Base-by-base conservation (phyloP, 2,797 vertebrate species). In the Lemur catta region DNA sequence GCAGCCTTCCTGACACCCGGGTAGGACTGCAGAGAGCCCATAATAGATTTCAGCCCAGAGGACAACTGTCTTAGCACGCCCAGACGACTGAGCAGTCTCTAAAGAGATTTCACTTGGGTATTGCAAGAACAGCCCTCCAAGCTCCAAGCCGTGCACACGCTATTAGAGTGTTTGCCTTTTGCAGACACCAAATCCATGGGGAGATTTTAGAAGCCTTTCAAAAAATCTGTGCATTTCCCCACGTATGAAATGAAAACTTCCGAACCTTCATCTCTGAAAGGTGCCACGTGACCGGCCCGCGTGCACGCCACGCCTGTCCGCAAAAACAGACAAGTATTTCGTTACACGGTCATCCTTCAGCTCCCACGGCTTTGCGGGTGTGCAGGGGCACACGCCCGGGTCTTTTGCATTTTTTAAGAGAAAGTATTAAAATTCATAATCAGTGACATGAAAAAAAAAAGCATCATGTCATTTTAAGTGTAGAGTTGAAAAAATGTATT, bases 61-160 rank as follows among this genome's bases (percentile, higher is more conserved):
- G 30, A 33, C 6, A 18, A 14, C 20, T 15, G 20, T 38, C 13
- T 43, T 10, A 15, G 33, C 13, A 7, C 1, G 0, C 28, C 80
- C 69, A 57, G 38, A 7, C 14, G 0, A 2, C 33, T 5, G 20
- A 10, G 0, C 2, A 3, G 5, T 12, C 65, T 30, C 9, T 9
- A 1, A 26, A 6, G 14, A 6, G 6, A 17, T n/a, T 43, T 20
- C 9, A 0, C 3, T 8, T 8, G 55, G 33, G 10, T 28, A 2
- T 20, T 35, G 4, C 12, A 18, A 13, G 28, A 28, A 18, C 30
- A 0, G 30, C 46, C 50, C 46, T 61, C 2, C 2, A 1, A 4
- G 7, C 82, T 35, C 46, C 0, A 9, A 2, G 7, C 18, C 0
- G 0, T 2, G 41, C n/a, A 14, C 50, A 0, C 0, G 4, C 48